These are phyloP conservation scores for Nannoperca obscura DNA, from an alignment of 2,797 vertebrate genomes.

Conservation along the genomic window DNA sequence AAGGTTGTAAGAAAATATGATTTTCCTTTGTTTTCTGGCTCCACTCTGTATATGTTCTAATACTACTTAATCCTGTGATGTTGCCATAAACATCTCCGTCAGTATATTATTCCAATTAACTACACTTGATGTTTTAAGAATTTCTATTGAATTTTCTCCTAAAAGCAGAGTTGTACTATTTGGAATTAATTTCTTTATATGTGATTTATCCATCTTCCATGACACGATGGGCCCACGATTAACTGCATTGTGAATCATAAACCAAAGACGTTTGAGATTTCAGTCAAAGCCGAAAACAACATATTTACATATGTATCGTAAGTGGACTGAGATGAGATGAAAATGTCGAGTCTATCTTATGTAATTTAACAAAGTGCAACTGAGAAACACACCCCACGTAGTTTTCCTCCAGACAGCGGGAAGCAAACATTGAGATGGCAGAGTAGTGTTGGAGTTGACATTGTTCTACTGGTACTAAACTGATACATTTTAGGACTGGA, in stretches of 20 bases:
- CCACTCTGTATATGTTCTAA: not conserved
- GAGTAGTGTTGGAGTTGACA: not conserved
- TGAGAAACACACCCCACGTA: conserved; percentile 7
- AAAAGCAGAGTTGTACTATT: not conserved
- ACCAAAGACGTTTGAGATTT: conserved; percentile 40
- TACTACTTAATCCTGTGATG: not conserved
- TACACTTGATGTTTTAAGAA: not conserved
- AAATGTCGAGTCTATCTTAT: conserved; percentile 27
- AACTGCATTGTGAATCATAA: conserved; percentile 16
- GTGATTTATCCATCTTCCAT: not conserved
- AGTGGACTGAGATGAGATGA: not conserved
- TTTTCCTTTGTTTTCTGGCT: not conserved
- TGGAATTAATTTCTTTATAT: not conserved
- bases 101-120: not conserved
- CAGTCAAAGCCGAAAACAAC: not conserved
- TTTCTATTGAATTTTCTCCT: not conserved
- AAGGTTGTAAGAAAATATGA: not conserved
- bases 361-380: conserved; percentile 21
- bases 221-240: not conserved
- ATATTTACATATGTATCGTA: not conserved
- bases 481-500: not conserved
- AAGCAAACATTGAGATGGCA: not conserved
- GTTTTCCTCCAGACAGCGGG: conserved; percentile 2
- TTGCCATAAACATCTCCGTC: not conserved
- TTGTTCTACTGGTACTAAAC: conserved; percentile 1